A percentile compares a stretch with the other conserved stretches of the same genome.
These are phyloP conservation scores for Macroglossus sobrinus DNA, from an alignment of 2,113 vertebrate genomes.

Conservation along the genomic window DNA sequence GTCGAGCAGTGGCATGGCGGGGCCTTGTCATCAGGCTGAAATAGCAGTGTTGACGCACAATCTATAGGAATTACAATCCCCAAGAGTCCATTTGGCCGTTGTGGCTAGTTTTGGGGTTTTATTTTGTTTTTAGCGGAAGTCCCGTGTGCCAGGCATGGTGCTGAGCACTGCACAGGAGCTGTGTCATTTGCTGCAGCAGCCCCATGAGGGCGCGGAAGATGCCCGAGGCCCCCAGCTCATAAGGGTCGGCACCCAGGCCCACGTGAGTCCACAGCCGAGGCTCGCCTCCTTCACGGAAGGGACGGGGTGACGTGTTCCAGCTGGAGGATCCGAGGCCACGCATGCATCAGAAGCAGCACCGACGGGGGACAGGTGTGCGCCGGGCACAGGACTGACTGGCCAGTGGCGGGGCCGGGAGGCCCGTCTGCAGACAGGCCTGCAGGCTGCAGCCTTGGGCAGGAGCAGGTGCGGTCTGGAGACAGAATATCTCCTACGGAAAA, in stretches of 20 bases:
- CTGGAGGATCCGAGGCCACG: neutral
- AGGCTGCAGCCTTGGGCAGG: neutral
- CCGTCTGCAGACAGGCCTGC: neutral
- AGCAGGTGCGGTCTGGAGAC: neutral
- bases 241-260: neutral
- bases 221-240: neutral
- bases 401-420: fast-evolving
- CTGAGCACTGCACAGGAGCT: fast-evolving
- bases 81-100: fast-evolving
- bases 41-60: fast-evolving
- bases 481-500: neutral
- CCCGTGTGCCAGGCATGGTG: fast-evolving
- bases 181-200: neutral
- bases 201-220: neutral
- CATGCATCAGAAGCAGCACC: neutral
- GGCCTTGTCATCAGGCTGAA: neutral
- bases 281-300: neutral
- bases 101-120: fast-evolving
- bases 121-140: too few species aligned
- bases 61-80: fast-evolving
- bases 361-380: fast-evolving
- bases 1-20: fast-evolving
- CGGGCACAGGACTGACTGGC: too few species aligned
- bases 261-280: fast-evolving
- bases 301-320: fast-evolving